A percentile compares a stretch with the other conserved stretches of the same genome.
phyloP scores from a whole-genome alignment of 2,797 vertebrate genomes.

The Sebastes taczanowskii region DNA sequence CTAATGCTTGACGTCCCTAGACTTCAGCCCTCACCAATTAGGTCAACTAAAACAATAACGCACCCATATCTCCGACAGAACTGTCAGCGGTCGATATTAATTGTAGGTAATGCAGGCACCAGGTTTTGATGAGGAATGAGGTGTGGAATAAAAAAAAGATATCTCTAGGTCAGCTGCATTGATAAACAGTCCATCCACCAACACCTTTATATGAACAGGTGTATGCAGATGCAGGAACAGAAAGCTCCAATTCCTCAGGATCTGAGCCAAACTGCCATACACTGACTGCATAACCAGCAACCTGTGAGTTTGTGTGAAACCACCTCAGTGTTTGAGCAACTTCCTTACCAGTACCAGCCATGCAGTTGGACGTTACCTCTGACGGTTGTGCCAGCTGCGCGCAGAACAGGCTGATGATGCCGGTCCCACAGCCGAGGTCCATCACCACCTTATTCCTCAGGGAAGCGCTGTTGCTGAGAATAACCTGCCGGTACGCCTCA shows the following conservation, averaged over 20 bases:
- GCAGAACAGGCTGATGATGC: constrained; percentile 87
- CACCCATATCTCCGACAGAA: neutral
- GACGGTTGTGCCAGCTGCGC: constrained; percentile 80
- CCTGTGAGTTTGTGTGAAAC: neutral
- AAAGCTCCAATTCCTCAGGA: neutral
- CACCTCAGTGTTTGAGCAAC: neutral
- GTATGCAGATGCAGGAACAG: neutral
- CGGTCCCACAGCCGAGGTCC: constrained; percentile 87
- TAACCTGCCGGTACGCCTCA: constrained; percentile 81
- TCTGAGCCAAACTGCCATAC: neutral
- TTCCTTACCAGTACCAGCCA: neutral
- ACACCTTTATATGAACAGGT: neutral
- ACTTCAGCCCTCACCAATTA: too few relatives aligned
- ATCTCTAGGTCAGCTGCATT: neutral
- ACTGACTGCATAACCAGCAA: neutral
- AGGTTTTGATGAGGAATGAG: neutral
- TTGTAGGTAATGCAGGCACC: neutral
- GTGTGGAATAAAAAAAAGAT: neutral
- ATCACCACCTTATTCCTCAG: constrained; percentile 82
- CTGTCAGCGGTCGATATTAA: too few relatives aligned
- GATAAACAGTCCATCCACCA: neutral
- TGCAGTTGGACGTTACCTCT: constrained; percentile 62
- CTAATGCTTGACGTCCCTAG: too few relatives aligned
- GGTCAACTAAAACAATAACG: too few relatives aligned
- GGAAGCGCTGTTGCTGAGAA: constrained; percentile 77